Conservation (phyloP, 2,797 vertebrate genomes). For the Muraenolepis orangiensis region DNA sequence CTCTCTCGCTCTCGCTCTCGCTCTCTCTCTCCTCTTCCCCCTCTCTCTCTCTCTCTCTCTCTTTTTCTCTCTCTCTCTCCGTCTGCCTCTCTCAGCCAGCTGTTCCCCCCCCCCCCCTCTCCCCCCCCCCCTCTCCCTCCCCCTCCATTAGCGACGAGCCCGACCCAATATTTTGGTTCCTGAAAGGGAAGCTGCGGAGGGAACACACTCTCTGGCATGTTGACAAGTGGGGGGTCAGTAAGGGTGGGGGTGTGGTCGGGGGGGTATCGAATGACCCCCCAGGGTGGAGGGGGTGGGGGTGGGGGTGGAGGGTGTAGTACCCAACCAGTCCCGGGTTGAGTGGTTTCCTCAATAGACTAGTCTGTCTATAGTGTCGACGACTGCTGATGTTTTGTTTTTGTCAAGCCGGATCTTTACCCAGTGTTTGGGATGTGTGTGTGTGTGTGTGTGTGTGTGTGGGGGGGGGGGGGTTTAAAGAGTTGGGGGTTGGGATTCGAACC, state of each 20-base stretch:
- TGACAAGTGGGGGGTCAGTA: constrained; percentile 60
- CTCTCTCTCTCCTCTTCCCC: not conserved
- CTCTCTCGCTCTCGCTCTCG: not conserved
- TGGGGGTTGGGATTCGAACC: too few relatives aligned
- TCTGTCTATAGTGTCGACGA: too few relatives aligned
- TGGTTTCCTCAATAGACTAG: not conserved
- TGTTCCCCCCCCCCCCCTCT: not conserved
- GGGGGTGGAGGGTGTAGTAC: not conserved
- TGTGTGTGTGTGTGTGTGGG: constrained; percentile 48
- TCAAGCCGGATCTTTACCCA: too few relatives aligned
- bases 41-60: not conserved
- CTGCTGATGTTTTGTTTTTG: too few relatives aligned
- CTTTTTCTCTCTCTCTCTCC: not conserved
- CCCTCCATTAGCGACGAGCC: constrained; percentile 55
- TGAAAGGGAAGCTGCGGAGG: constrained; percentile 30
- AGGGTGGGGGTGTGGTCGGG: constrained; percentile 47
- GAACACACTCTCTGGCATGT: constrained; percentile 44
- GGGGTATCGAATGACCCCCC: constrained; percentile 62
- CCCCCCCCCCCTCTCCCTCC: constrained; percentile 7
- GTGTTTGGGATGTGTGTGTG: too few relatives aligned
- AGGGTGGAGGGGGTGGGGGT: constrained; percentile 30
- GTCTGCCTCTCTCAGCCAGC: not conserved
- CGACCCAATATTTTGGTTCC: constrained; percentile 60
- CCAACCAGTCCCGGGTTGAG: constrained; percentile 11
- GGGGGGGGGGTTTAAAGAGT: constrained; percentile 33